Conservation (phyloP, 2,113 vertebrate species). For the Oreochromis aureus region DNA sequence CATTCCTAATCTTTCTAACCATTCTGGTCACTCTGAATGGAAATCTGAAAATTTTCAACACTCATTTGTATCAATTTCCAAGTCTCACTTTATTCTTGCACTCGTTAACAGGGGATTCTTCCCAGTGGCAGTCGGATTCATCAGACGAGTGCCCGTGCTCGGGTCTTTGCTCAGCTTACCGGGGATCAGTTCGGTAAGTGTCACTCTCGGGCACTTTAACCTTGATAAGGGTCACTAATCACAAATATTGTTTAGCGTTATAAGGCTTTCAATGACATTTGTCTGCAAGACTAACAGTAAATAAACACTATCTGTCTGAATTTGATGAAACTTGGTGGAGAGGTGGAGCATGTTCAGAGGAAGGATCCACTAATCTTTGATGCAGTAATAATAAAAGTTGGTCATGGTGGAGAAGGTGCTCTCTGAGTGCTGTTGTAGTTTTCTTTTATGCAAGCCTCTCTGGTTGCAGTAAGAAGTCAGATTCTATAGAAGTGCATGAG, state of each 20-base stretch:
- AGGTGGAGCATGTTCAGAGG: neutral
- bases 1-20: no score
- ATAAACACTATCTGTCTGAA: neutral
- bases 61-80: neutral
- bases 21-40: no score
- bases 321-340: neutral
- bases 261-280: neutral
- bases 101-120: constrained; percentile 86
- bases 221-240: neutral
- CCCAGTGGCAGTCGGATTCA: constrained; percentile 93
- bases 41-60: no score
- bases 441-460: neutral
- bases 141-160: constrained; percentile 91
- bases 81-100: neutral
- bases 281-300: neutral
- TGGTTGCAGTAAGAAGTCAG: neutral
- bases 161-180: constrained; percentile 94
- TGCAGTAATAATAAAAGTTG: neutral
- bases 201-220: neutral
- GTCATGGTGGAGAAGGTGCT: neutral
- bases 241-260: neutral
- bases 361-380: neutral
- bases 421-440: neutral
- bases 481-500: neutral
- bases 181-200: constrained; percentile 90